Evolutionary conservation across 2,888 invertebrate genomes (phyloP).

Genomic region (Pseudolycoriella hygida): DNA sequence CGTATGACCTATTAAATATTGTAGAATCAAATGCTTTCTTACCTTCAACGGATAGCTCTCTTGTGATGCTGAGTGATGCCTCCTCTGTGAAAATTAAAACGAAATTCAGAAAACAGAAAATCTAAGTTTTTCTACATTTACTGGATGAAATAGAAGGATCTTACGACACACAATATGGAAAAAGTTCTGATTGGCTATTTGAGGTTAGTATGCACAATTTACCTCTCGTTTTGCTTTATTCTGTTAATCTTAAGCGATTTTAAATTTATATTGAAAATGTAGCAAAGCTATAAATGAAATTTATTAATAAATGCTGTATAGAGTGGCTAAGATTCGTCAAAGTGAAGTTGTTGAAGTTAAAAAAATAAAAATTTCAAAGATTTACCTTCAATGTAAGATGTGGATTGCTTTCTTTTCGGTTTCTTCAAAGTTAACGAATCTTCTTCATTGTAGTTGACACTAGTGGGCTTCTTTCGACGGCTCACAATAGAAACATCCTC

Average conservation of each 20-base stretch:
- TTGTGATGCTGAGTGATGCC: conserved; percentile 36
- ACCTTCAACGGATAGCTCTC: conserved; percentile 28
- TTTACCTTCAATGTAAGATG: conserved; percentile 47
- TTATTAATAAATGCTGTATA: neutral
- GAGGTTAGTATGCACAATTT: neutral
- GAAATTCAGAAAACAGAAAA: neutral
- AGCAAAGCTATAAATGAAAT: neutral
- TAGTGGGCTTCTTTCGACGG: conserved; percentile 30
- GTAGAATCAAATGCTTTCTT: too few relatives aligned
- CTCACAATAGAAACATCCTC: conserved; percentile 33
- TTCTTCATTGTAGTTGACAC: conserved; percentile 35
- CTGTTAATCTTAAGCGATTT: conserved; percentile 1
- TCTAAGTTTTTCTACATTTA: neutral
- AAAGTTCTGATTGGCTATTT: too few relatives aligned
- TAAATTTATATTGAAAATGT: neutral
- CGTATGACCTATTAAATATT: too few relatives aligned
- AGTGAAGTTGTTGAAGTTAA: conserved; percentile 7
- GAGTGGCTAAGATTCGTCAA: neutral
- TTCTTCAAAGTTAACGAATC: conserved; percentile 53
- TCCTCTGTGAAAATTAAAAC: conserved; percentile 49
- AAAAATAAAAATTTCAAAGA: conserved; percentile 19
- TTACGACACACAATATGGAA: too few relatives aligned
- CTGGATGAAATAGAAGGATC: too few relatives aligned
- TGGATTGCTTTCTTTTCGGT: conserved; percentile 47
- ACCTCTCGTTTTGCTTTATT: conserved; percentile 1